These are phyloP conservation scores for Drosophila seguyi DNA, from an alignment of 1,140 invertebrate genomes.

Conservation along the genomic window DNA sequence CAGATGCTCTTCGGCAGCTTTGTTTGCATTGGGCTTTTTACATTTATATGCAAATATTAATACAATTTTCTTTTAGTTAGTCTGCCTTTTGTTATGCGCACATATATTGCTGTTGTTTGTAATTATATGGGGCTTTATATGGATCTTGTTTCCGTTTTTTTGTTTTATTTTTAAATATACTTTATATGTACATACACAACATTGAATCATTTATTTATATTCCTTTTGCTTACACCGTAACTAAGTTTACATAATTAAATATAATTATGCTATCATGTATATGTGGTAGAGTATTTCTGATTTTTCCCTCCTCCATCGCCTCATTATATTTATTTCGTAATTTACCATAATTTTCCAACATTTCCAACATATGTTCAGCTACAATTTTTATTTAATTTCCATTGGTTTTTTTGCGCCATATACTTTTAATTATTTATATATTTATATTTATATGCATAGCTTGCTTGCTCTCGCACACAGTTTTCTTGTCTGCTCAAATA, in stretches of 20 bases:
- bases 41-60: constrained; percentile 61
- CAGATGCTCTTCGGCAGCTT: constrained; percentile 36
- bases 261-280: constrained; percentile 76
- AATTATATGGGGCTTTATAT: constrained; percentile 60
- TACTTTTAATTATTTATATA: constrained; percentile 58
- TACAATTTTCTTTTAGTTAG: constrained; percentile 50
- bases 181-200: constrained; percentile 82
- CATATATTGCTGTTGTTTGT: constrained; percentile 55
- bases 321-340: constrained; percentile 45
- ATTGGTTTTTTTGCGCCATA: constrained; percentile 42
- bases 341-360: constrained; percentile 60
- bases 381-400: constrained; percentile 62
- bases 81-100: constrained; percentile 63
- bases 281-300: constrained; percentile 44
- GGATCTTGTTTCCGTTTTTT: constrained; percentile 33
- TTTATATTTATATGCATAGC: constrained; percentile 72
- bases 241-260: constrained; percentile 80
- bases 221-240: constrained; percentile 68
- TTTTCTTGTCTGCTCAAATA: constrained; percentile 74
- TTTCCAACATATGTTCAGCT: constrained; percentile 68
- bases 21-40: constrained; percentile 47
- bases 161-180: constrained; percentile 57
- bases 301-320: not conserved
- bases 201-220: constrained; percentile 81
- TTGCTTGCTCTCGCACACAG: constrained; percentile 60